A percentile compares a stretch with the other conserved stretches of the same genome.
These are phyloP conservation scores for Nothocercus nigrocapillus DNA, from an alignment of 2,113 vertebrate genomes.

Conservation along the genomic window DNA sequence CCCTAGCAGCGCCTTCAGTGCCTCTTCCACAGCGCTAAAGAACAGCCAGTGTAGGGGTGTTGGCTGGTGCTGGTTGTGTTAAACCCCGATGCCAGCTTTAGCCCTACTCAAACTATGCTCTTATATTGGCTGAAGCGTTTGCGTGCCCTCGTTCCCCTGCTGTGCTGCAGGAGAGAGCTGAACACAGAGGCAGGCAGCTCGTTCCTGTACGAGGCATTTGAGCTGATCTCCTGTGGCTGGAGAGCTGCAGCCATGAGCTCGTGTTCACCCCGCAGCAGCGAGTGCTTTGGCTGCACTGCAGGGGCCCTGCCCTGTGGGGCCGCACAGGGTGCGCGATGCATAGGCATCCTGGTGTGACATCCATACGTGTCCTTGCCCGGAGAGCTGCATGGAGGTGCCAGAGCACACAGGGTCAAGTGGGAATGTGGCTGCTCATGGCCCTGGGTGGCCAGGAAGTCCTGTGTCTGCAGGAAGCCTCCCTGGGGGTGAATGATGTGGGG, in stretches of 20 bases:
- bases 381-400: not conserved
- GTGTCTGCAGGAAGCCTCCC: not conserved
- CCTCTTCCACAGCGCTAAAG: not conserved
- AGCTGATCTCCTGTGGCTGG: fast-evolving
- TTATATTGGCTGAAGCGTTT: fast-evolving
- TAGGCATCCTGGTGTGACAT: not conserved
- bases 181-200: not conserved
- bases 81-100: not conserved
- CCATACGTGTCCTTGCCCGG: not conserved
- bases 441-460: not conserved
- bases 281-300: not conserved
- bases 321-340: not conserved
- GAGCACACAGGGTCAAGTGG: not conserved
- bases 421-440: not conserved
- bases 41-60: not conserved
- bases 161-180: not conserved
- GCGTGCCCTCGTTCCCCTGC: not conserved
- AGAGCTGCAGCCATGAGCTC: fast-evolving
- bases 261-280: not conserved
- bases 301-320: not conserved
- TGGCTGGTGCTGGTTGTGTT: not conserved
- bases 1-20: not conserved
- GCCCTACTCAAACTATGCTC: not conserved
- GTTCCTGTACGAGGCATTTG: fast-evolving
- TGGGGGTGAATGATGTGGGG: not conserved